A percentile compares a stretch with the other conserved stretches of the same genome.
These are phyloP conservation scores for Archips crataeganus DNA, from an alignment of 2,888 invertebrate species.

Conservation along the genomic window DNA sequence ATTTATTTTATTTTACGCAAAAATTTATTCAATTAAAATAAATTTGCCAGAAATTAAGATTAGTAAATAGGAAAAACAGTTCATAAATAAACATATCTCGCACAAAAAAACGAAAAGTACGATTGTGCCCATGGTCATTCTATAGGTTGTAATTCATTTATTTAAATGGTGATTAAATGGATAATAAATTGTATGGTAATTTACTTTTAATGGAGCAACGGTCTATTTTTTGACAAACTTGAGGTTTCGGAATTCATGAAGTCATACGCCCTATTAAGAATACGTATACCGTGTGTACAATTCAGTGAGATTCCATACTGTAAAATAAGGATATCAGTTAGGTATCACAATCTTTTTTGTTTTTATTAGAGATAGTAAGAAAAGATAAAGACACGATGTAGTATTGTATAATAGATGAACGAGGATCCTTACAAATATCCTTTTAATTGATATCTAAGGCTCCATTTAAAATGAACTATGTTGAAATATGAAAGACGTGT, in stretches of 20 bases:
- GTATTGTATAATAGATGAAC: constrained; percentile 43
- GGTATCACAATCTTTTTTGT: constrained; percentile 42
- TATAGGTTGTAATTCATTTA: not conserved
- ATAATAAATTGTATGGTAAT: not conserved
- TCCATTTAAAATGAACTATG: not conserved
- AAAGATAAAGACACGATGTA: constrained; percentile 47
- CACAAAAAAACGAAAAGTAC: not conserved
- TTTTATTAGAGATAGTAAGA: constrained; percentile 46
- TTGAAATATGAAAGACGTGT: not conserved
- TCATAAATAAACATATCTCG: constrained; percentile 8
- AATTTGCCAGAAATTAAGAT: not conserved
- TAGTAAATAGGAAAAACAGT: not conserved
- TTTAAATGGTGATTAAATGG: not conserved
- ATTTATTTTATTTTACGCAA: not conserved
- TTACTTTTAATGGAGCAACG: constrained; percentile 30
- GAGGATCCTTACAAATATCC: constrained; percentile 2
- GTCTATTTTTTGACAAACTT: constrained; percentile 44
- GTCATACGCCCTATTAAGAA: constrained; percentile 51
- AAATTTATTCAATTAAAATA: not conserved
- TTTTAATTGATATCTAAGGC: not conserved
- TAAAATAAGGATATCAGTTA: constrained; percentile 46
- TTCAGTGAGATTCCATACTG: constrained; percentile 52
- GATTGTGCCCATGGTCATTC: not conserved
- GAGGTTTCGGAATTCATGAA: constrained; percentile 67
- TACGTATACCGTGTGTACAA: constrained; percentile 51